Base-by-base conservation (phyloP, 2,888 invertebrate genomes). In the Dromius quadrimaculatus region DNA sequence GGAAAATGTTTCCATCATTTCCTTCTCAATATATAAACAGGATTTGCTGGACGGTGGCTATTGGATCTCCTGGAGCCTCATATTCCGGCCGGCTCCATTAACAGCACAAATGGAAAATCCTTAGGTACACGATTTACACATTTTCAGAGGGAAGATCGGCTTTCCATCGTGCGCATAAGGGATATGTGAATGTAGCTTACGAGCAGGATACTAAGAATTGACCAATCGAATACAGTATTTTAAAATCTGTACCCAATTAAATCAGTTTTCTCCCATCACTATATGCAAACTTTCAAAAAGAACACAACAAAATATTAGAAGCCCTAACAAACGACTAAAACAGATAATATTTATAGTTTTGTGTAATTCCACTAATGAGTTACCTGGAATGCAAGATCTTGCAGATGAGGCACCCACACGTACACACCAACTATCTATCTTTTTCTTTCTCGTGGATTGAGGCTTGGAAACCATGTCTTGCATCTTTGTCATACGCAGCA, bases 81-180 rank as follows among this genome's bases (percentile, higher is more conserved):
- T 64, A 45, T 34, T 28, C 47, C 62, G 9, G 11, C 36, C 19
- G 54, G n/a, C 36, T 3, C 81, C 82, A 81, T 82, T 82, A 82
- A 79, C 77, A 75, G 76, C 76, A 79, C 80, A 81, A 81, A 82
- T 81, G 81, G 81, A 79, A 80, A 81, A 81, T 79, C 81, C 80
- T 78, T 78, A 78, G 75, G 77, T 78, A 82, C 82, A 82, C 79
- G 82, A 77, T 81, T 82, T 80, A 79, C 80, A 81, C 82, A 81
- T 82, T 80, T 74, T 71, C 79, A 77, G 79, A 79, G 81, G 80
- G 80, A 79, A 79, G 79, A 38, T 50, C 23, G 47, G 54, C 66
- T 54, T 54, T 54, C 50, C 50, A 15, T 28, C 50, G 50, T 15
- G 50, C 50, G 11, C 28, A 47, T 50, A 65, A 28, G 50, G 11